phyloP scores from a whole-genome alignment of 2,888 invertebrate species.

The Aleiodes alternator region DNA sequence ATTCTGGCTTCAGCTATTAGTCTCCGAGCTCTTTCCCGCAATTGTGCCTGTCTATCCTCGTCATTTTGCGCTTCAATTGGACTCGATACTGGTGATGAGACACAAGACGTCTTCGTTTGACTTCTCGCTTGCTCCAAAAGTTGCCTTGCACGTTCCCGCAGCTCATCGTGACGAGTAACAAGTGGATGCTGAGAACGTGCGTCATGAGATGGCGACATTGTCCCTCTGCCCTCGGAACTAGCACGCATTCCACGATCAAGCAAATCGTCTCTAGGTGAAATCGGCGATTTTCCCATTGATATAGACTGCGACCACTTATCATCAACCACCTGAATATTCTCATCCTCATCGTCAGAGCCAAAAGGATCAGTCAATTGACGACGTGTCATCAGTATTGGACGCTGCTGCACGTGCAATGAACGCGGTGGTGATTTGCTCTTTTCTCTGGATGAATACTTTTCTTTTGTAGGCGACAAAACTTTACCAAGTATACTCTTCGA shows the following conservation, averaged over 20 bases:
- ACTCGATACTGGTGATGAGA: conserved; percentile 77
- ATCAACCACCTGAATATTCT: conserved; percentile 71
- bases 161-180: conserved; percentile 88
- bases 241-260: conserved; percentile 68
- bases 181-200: conserved; percentile 79
- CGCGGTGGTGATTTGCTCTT: conserved; percentile 76
- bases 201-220: conserved; percentile 68
- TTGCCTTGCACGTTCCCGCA: conserved; percentile 89
- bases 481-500: conserved; percentile 85
- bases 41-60: conserved; percentile 89
- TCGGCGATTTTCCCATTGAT: conserved; percentile 69
- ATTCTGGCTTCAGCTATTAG: conserved; percentile 91
- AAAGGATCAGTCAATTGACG: conserved; percentile 92
- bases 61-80: conserved; percentile 81
- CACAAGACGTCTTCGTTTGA: conserved; percentile 74
- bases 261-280: conserved; percentile 70
- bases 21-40: conserved; percentile 91
- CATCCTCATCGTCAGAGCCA: conserved; percentile 88
- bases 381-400: conserved; percentile 85
- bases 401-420: conserved; percentile 66
- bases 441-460: conserved; percentile 78
- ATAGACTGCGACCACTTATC: conserved; percentile 72
- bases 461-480: conserved; percentile 86
- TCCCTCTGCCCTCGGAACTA: conserved; percentile 69
- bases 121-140: conserved; percentile 87